These are phyloP conservation scores for Ptychoptera contaminata DNA, from an alignment of 2,888 invertebrate species.

Conservation along the genomic window DNA sequence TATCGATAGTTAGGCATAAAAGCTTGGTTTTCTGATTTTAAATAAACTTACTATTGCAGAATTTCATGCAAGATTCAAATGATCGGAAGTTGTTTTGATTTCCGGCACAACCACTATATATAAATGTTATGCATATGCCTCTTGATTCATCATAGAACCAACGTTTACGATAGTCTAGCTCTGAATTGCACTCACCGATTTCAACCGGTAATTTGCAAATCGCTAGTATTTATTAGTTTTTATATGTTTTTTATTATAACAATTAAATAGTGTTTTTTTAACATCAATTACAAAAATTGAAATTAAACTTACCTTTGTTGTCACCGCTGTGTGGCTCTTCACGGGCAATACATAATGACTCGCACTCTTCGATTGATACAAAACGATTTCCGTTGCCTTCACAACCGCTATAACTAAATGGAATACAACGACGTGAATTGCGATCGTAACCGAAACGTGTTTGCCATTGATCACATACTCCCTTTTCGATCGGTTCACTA, in stretches of 20 bases:
- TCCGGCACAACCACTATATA: conserved; percentile 76
- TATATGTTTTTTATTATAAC: background rate
- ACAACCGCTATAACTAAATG: conserved; percentile 70
- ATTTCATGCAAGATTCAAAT: conserved; percentile 49
- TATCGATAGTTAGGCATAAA: background rate
- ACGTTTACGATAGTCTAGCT: conserved; percentile 35
- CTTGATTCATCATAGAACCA: conserved; percentile 56
- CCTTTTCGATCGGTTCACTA: conserved; percentile 44
- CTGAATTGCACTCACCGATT: conserved; percentile 39
- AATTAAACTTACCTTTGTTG: conserved; percentile 20
- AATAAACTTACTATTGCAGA: conserved; percentile 34
- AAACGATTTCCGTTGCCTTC: conserved; percentile 75
- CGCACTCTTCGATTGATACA: conserved; percentile 55
- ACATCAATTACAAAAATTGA: background rate
- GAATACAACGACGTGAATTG: conserved; percentile 40
- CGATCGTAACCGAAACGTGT: conserved; percentile 53
- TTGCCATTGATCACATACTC: conserved; percentile 48
- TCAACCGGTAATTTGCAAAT: conserved; percentile 49
- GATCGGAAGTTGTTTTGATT: conserved; percentile 73
- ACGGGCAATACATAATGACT: conserved; percentile 47
- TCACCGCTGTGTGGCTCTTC: conserved; percentile 33
- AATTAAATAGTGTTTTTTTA: background rate
- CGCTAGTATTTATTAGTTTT: conserved; percentile 28
- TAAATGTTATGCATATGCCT: conserved; percentile 61
- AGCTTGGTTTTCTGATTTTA: conserved; percentile 2